A percentile compares a stretch with the other conserved stretches of the same genome.
Evolutionary conservation across 1,140 invertebrate genomes (phyloP).

Genomic region (Hesperophylax magnus): DNA sequence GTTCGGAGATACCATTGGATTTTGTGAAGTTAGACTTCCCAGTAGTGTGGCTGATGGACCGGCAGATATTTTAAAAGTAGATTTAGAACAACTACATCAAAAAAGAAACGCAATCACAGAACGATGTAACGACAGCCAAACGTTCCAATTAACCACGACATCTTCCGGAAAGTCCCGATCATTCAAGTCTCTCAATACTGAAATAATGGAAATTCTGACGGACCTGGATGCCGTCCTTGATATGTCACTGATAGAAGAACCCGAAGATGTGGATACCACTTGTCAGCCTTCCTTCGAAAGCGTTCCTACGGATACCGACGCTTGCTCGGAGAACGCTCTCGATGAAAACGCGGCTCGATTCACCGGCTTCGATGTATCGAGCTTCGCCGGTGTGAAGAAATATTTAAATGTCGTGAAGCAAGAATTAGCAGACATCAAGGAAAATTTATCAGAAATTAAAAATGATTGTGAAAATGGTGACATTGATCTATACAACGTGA

Average conservation of each 20-base stretch:
- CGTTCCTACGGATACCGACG: no score
- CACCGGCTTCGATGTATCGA: background rate
- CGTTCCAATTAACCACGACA: no score
- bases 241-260: slow-evolving; percentile 65
- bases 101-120: no score
- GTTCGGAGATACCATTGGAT: slow-evolving; percentile 41
- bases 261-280: slow-evolving; percentile 61
- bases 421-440: slow-evolving; percentile 12
- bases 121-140: no score
- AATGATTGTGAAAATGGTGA: background rate
- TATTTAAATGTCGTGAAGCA: background rate
- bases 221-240: slow-evolving; percentile 70
- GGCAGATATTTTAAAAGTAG: background rate
- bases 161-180: background rate
- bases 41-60: background rate
- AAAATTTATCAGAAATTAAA: slow-evolving; percentile 1
- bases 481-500: background rate
- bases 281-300: no score
- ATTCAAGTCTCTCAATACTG: slow-evolving; percentile 55
- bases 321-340: background rate
- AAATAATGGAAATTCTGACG: slow-evolving; percentile 70
- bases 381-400: background rate
- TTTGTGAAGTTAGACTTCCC: slow-evolving; percentile 18
- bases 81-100: background rate
- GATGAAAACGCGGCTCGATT: background rate